A percentile compares a stretch with the other conserved stretches of the same genome.
Evolutionary conservation across 2,797 vertebrate species (phyloP).

Genomic region (Hoplostethus mediterraneus): DNA sequence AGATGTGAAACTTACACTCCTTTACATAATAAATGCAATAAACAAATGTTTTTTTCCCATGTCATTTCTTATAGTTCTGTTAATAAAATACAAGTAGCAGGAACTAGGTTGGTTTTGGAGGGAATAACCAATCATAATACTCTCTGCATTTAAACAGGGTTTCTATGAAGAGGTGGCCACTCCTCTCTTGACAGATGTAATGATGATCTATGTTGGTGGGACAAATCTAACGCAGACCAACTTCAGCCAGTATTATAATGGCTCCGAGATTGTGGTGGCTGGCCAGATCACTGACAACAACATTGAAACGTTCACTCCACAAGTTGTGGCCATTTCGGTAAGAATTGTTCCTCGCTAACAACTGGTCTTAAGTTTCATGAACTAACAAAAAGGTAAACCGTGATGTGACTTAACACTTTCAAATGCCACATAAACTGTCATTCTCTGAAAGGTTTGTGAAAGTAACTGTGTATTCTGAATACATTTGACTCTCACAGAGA

Average conservation of each 20-base stretch:
- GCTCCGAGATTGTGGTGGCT: slow-evolving; percentile 87
- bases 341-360: slow-evolving; percentile 19
- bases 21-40: background rate
- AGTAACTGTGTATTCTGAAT: background rate
- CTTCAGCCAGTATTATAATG: slow-evolving; percentile 86
- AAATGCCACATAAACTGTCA: background rate
- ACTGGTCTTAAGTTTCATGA: background rate
- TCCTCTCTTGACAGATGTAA: slow-evolving; percentile 83
- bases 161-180: slow-evolving; percentile 89
- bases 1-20: background rate
- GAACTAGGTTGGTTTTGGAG: background rate
- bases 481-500: slow-evolving; percentile 55
- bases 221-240: slow-evolving; percentile 81
- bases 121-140: background rate
- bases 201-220: slow-evolving; percentile 80
- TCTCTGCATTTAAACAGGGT: slow-evolving; percentile 69
- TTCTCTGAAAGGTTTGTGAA: background rate
- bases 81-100: background rate
- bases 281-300: slow-evolving; percentile 81
- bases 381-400: background rate
- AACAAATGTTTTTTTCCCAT: background rate
- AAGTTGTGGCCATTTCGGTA: slow-evolving; percentile 82
- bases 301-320: slow-evolving; percentile 71
- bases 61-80: too few relatives aligned
- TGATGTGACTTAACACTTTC: too few relatives aligned